These are phyloP conservation scores for fruit fly (Drosophila melanogaster) DNA, from an alignment of 1,140 invertebrate species.

Conservation along the genomic window DNA sequence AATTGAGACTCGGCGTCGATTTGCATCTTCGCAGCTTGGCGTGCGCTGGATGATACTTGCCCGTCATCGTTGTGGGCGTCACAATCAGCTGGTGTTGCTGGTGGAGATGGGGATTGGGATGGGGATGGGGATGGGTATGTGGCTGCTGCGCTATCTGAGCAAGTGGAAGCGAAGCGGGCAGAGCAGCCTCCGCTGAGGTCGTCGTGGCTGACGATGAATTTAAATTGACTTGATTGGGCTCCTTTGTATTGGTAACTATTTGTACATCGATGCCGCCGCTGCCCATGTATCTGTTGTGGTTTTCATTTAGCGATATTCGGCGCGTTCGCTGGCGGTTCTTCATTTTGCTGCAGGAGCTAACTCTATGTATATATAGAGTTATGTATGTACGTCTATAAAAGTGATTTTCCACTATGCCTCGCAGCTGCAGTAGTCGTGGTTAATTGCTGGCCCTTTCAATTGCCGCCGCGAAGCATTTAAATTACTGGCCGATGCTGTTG, in stretches of 20 bases:
- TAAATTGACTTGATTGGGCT: slow-evolving; percentile 82
- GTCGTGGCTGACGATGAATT: slow-evolving; percentile 69
- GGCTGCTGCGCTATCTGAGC: slow-evolving; percentile 35
- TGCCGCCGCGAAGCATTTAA: slow-evolving; percentile 64
- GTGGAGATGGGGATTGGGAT: slow-evolving; percentile 1
- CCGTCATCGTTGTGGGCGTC: slow-evolving; percentile 41
- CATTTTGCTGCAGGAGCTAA: slow-evolving; percentile 57
- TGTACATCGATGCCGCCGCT: slow-evolving; percentile 64
- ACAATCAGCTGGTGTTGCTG: slow-evolving; percentile 40
- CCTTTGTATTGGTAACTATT: slow-evolving; percentile 81
- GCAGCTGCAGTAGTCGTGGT: slow-evolving; percentile 42
- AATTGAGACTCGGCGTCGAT: slow-evolving; percentile 65
- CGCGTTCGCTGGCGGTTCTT: slow-evolving; percentile 58
- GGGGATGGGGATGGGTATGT: no score
- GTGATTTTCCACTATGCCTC: slow-evolving; percentile 24
- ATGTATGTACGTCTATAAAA: background rate
- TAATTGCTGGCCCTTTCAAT: slow-evolving; percentile 71
- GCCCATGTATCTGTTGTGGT: slow-evolving; percentile 59
- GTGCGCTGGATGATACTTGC: slow-evolving; percentile 12
- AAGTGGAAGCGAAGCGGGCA: slow-evolving; percentile 19
- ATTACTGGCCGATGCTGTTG: slow-evolving; percentile 62
- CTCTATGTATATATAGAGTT: no score
- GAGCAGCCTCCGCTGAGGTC: slow-evolving; percentile 60
- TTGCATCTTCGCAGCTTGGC: slow-evolving; percentile 68
- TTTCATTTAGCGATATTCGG: slow-evolving; percentile 71